Evolutionary conservation across 1,140 invertebrate species (phyloP).

Genomic region (Varroa destructor): DNA sequence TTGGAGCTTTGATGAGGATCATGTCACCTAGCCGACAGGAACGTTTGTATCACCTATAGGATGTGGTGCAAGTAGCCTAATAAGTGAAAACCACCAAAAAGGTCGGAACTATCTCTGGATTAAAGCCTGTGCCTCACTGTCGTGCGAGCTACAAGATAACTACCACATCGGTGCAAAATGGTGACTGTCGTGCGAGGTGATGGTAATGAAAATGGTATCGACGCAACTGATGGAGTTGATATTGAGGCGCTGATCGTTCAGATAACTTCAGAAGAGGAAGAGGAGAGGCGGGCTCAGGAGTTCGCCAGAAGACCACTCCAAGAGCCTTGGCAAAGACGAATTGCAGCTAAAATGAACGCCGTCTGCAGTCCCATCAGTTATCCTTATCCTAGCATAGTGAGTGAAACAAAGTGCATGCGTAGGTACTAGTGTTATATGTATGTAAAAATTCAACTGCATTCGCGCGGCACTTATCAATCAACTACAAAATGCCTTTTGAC

Average conservation of each 20-base stretch:
- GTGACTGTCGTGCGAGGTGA: not conserved
- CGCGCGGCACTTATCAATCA: too few relatives aligned
- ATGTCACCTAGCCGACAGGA: too few relatives aligned
- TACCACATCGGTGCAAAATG: not conserved
- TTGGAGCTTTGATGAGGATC: too few relatives aligned
- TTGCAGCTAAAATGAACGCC: conserved; percentile 10
- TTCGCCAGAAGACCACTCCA: conserved; percentile 4
- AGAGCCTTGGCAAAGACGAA: conserved; percentile 7
- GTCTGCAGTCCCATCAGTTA: conserved; percentile 14
- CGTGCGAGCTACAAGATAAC: too few relatives aligned
- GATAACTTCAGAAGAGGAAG: conserved; percentile 19
- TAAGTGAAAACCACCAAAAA: too few relatives aligned
- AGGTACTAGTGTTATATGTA: too few relatives aligned
- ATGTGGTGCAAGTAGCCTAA: too few relatives aligned
- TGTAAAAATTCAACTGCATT: too few relatives aligned
- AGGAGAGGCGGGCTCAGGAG: conserved; percentile 1
- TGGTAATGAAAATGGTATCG: not conserved
- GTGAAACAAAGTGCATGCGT: not conserved
- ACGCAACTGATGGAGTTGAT: conserved; percentile 10
- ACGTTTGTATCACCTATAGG: too few relatives aligned
- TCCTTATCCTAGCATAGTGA: conserved; percentile 20
- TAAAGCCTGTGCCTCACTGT: too few relatives aligned
- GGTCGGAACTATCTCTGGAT: too few relatives aligned
- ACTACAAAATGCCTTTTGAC: too few relatives aligned
- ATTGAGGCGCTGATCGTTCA: conserved; percentile 16